Base-by-base conservation (phyloP, 2,888 invertebrate genomes). In the Orthonychiurus folsomi region DNA sequence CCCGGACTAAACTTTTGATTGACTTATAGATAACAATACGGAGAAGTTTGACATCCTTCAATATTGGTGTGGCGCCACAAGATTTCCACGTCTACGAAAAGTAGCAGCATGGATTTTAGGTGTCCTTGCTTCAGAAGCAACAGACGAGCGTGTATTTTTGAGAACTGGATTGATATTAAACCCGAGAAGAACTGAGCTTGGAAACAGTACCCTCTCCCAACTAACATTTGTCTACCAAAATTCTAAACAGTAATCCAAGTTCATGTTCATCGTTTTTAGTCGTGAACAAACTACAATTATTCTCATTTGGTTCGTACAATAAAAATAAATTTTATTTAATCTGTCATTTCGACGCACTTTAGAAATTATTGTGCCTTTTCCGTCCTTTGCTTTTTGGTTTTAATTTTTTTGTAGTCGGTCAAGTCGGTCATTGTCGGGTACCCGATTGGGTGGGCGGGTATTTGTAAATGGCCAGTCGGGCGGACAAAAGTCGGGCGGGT, bases 111-210 rank as follows among this genome's bases (percentile, higher is more conserved):
- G 27, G 5, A 3, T 62, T n/a, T 24, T 63, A 15, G 21, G 57
- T 2, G 60, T 63, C 50, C 60, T 60, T 26, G 61, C 63, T n/a
- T 63, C 63, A 1, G 60, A 63, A 58, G 54, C 63, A 2, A 21
- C 56, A 3, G 63, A 63, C 25, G 63, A 63, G 24, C 1, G 63
- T 20, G 63, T 63, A 1, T 63, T 63, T 47, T 63, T 60, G 2
- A 18, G 12, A 2, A 63, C 63, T 20, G 63, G 63, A 1, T 23
- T 3, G 1, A 61, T 48, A 15, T 21, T 58, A 2, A 54, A 56
- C 15, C 27, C 63, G 1, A 28, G 21, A n/a, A 21, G 63, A 53
- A 57, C 60, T 26, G 48, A 57, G 5, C 25, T 63, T 20, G n/a
- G 20, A 1, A 60, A 53, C 20, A 47, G 56, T 18, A 63, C 63